Percentiles rank a stretch among this genome's conserved stretches.
phyloP scores from a whole-genome alignment of 2,113 vertebrate genomes.

The Tragulus kanchil region DNA sequence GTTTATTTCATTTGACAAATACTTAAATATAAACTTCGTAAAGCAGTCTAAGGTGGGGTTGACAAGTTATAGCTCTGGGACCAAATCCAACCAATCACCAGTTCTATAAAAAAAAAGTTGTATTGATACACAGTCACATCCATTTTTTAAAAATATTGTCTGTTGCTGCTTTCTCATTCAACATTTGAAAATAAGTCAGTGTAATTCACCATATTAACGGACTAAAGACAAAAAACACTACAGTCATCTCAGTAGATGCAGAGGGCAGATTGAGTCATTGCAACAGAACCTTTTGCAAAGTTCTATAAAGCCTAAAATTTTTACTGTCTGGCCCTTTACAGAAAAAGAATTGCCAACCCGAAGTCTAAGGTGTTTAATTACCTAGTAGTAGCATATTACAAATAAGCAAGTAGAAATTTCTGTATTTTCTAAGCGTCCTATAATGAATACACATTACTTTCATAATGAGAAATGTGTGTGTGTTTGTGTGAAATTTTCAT shows the following conservation, averaged over 20 bases:
- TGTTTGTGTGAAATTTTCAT: conserved; percentile 13
- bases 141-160: conserved; percentile 1
- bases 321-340: not conserved
- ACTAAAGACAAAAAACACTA: conserved; percentile 24
- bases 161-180: conserved; percentile 1
- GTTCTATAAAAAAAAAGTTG: conserved; percentile 21
- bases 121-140: not conserved
- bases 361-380: conserved; percentile 28
- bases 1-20: conserved; percentile 47
- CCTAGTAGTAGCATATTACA: not conserved
- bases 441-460: not conserved
- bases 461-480: conserved; percentile 1
- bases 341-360: not conserved
- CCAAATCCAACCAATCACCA: not conserved
- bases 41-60: not conserved
- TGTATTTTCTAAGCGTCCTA: conserved; percentile 39
- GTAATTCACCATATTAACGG: conserved; percentile 31
- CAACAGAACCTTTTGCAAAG: not conserved
- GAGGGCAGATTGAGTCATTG: not conserved
- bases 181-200: conserved; percentile 33
- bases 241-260: not conserved
- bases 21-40: not conserved
- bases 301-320: not conserved
- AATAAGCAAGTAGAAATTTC: not conserved
- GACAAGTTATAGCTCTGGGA: not conserved